These are phyloP conservation scores for Ctena decussata DNA, from an alignment of 2,888 invertebrate genomes.

Conservation along the genomic window DNA sequence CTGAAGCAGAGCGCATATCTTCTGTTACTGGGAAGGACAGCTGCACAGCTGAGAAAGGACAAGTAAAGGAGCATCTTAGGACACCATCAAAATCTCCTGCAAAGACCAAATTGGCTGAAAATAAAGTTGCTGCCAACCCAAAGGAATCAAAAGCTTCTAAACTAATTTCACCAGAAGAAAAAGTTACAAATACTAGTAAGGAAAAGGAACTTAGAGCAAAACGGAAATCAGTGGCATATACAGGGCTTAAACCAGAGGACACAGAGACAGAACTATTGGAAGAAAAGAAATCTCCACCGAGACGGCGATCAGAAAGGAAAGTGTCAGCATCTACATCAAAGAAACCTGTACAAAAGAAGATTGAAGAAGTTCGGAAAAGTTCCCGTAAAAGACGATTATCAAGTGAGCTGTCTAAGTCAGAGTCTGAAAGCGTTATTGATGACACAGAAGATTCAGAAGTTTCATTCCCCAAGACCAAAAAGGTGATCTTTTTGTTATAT, in stretches of 20 bases:
- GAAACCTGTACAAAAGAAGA: conserved; percentile 32
- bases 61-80: no score
- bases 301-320: conserved; percentile 13
- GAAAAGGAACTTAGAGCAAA: neutral
- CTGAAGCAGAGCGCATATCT: no score
- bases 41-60: no score
- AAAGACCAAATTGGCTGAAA: no score
- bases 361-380: conserved; percentile 4
- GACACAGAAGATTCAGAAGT: conserved; percentile 47
- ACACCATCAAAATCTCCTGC: neutral
- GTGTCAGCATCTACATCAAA: conserved; percentile 62
- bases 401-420: conserved; percentile 19
- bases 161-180: no score
- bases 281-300: conserved; percentile 6
- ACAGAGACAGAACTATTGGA: neutral
- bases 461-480: conserved; percentile 45
- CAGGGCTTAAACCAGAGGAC: neutral
- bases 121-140: no score
- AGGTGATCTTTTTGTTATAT: conserved; percentile 2
- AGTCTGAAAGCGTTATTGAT: neutral
- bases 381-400: conserved; percentile 52
- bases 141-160: no score
- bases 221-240: neutral
- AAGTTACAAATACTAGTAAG: no score
- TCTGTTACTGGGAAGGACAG: no score